These are phyloP conservation scores for Acipenser oxyrinchus DNA, from an alignment of 2,797 vertebrate species.

Conservation along the genomic window DNA sequence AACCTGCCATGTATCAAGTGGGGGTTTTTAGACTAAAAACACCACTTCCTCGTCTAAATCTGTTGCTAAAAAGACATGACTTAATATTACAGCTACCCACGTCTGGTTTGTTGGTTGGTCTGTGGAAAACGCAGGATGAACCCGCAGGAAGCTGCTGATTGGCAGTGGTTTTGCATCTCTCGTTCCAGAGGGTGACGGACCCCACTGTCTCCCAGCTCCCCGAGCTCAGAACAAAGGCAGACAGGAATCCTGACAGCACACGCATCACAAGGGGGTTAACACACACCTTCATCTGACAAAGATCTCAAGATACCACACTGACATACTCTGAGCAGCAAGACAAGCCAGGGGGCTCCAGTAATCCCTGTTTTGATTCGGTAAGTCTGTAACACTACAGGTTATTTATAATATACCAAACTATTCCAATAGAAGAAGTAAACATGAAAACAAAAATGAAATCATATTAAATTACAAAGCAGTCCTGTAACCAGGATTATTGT, in stretches of 20 bases:
- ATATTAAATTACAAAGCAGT: no score
- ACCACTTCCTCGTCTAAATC: no score
- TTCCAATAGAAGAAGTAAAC: neutral
- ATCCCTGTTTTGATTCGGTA: neutral
- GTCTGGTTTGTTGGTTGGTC: slow-evolving; percentile 59
- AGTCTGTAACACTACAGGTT: neutral
- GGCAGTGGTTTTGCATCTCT: slow-evolving; percentile 60
- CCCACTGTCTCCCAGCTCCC: slow-evolving; percentile 72
- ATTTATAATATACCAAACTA: neutral
- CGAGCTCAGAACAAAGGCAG: slow-evolving; percentile 70
- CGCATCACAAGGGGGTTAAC: slow-evolving; percentile 9
- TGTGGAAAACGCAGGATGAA: slow-evolving; percentile 73
- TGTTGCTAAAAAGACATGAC: neutral
- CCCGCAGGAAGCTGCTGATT: slow-evolving; percentile 44
- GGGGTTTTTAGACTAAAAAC: neutral
- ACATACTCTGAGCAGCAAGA: neutral
- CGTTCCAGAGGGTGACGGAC: slow-evolving; percentile 76
- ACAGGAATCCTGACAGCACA: slow-evolving; percentile 70
- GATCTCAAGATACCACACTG: neutral
- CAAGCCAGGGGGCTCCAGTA: no score
- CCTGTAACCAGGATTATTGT: no score
- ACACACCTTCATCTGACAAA: neutral
- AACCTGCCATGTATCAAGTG: neutral
- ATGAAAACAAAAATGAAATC: neutral
- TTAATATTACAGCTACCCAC: slow-evolving; percentile 52